phyloP scores from a whole-genome alignment of 2,797 vertebrate species.

The Pelodytes ibericus region DNA sequence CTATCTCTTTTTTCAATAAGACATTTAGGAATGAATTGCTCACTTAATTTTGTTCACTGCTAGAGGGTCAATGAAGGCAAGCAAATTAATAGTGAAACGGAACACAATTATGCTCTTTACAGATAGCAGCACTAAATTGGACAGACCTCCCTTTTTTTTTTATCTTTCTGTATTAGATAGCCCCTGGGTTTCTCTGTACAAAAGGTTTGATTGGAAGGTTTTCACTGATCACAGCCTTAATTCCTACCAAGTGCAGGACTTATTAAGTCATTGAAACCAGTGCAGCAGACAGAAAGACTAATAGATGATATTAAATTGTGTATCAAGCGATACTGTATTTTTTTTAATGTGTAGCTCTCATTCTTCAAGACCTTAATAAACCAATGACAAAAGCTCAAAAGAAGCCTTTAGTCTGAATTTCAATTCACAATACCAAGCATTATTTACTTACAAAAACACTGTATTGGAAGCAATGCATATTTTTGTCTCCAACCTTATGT shows the following conservation, averaged over 20 bases:
- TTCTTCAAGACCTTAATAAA: no score
- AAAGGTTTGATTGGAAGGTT: neutral
- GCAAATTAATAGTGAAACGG: slow-evolving; percentile 5
- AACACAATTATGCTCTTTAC: slow-evolving; percentile 1
- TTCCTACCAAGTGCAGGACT: neutral
- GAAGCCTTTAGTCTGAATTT: no score
- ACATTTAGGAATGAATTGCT: neutral
- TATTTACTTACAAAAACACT: no score
- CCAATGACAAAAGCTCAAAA: no score
- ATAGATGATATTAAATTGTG: neutral
- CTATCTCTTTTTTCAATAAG: neutral
- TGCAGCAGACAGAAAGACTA: neutral
- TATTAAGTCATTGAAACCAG: neutral
- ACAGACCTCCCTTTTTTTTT: neutral
- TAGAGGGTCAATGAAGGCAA: slow-evolving; percentile 5
- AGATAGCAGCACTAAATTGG: neutral
- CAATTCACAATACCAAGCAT: no score
- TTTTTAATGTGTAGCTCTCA: no score
- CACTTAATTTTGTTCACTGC: slow-evolving; percentile 3
- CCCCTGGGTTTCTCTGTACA: slow-evolving; percentile 4
- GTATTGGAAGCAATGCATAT: no score
- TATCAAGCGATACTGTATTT: no score
- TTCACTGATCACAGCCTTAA: neutral
- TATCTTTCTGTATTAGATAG: neutral
- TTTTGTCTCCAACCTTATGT: no score